Percentiles rank a stretch among this genome's conserved stretches.
phyloP scores from a whole-genome alignment of 2,888 invertebrate species.

The Dryadula phaetusa region DNA sequence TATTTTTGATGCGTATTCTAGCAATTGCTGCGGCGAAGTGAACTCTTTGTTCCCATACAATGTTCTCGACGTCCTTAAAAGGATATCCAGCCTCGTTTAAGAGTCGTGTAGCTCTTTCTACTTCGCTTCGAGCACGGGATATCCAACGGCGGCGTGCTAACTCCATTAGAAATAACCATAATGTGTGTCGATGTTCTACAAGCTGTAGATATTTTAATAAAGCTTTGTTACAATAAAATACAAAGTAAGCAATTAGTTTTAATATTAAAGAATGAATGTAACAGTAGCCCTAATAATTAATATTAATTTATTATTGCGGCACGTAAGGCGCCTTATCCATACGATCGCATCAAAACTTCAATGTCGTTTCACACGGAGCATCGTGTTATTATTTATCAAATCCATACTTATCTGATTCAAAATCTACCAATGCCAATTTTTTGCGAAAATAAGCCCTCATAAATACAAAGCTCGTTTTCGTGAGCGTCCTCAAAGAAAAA shows the following conservation, averaged over 20 bases:
- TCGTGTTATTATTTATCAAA: slow-evolving; percentile 60
- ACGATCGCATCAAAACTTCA: slow-evolving; percentile 47
- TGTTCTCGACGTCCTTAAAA: slow-evolving; percentile 84
- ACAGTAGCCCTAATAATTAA: not conserved
- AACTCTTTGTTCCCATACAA: slow-evolving; percentile 86
- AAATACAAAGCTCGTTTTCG: slow-evolving; percentile 73
- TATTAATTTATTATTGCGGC: slow-evolving; percentile 28
- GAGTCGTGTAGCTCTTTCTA: slow-evolving; percentile 60
- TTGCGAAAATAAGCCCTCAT: slow-evolving; percentile 63
- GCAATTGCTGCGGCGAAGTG: slow-evolving; percentile 91
- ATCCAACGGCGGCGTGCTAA: slow-evolving; percentile 86
- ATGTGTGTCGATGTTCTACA: slow-evolving; percentile 61
- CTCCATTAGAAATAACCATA: slow-evolving; percentile 89
- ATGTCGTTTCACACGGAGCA: slow-evolving; percentile 53
- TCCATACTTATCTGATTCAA: slow-evolving; percentile 58
- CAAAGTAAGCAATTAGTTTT: too few relatives aligned
- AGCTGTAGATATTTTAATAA: slow-evolving; percentile 53
- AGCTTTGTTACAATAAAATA: too few relatives aligned
- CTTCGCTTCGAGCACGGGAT: slow-evolving; percentile 63
- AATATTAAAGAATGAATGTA: too few relatives aligned
- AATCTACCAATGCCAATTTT: slow-evolving; percentile 57
- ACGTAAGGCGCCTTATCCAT: slow-evolving; percentile 32
- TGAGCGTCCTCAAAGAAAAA: slow-evolving; percentile 69
- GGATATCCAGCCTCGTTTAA: slow-evolving; percentile 63
- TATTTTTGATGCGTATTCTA: slow-evolving; percentile 89